A percentile compares a stretch with the other conserved stretches of the same genome.
Evolutionary conservation across 2,113 vertebrate species (phyloP).

Genomic region (Cochlearius cochlearius): DNA sequence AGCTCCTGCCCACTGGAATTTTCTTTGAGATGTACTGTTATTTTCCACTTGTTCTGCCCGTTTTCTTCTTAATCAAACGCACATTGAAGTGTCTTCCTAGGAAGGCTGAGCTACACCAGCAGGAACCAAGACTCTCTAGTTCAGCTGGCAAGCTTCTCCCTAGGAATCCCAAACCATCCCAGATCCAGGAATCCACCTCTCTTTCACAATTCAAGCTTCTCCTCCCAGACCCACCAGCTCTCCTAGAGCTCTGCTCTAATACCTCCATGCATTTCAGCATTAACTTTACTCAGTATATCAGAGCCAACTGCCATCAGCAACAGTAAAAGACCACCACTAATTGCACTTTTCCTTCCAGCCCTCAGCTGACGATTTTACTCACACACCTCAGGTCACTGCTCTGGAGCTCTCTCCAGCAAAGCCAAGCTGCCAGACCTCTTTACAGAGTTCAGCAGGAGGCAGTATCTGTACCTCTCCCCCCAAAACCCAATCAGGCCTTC

Average conservation of each 20-base stretch:
- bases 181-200: neutral
- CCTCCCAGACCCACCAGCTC: neutral
- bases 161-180: neutral
- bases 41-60: slow-evolving; percentile 46
- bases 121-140: neutral
- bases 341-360: neutral
- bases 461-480: neutral
- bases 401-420: neutral
- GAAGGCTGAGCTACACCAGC: neutral
- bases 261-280: neutral
- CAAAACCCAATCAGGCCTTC: neutral
- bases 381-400: neutral
- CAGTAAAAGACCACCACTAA: neutral
- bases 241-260: neutral
- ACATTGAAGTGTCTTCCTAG: slow-evolving; percentile 22
- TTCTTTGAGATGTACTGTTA: neutral
- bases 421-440: neutral
- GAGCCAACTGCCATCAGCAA: neutral
- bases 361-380: neutral
- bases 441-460: neutral
- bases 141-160: neutral
- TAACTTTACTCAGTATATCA: neutral
- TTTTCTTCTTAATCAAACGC: slow-evolving; percentile 27
- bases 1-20: slow-evolving; percentile 23
- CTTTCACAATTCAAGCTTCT: neutral